Evolutionary conservation across 2,888 invertebrate genomes (phyloP), one percentile per base, ranked within the genome.

Genomic region (Melinaea menophilus): DNA sequence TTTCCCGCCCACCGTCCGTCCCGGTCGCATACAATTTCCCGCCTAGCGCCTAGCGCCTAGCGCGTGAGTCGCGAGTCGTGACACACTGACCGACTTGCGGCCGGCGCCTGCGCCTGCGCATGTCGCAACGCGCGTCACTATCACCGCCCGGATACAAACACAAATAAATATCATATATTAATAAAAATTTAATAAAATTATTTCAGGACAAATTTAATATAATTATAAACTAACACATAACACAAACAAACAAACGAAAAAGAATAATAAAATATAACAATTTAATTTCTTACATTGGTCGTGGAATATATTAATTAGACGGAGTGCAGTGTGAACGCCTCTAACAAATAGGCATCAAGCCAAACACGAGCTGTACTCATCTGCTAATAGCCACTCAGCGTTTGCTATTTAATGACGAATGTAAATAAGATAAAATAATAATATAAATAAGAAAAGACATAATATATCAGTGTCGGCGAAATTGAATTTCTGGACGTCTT

Each of bases 71-170:
- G 63, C 51, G 59, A 41, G 55, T 58, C 74, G 78, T 76, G 85
- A 77, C 84, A 80, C 80, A 82, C 76, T 85, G 86, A 86, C 86
- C 85, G 82, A 82, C 70, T 76, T 81, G 76, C 76, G 59, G 74
- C 71, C 66, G 71, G 66, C 72, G 70, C 66, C 69, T 65, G 69
- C 66, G 59, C 62, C 61, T 75, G 69, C 69, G 69, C 74, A 70
- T 71, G 65, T 54, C 64, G 61, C 62, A 62, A 56, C 51, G 54
- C 54, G 51, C 48, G 55, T 56, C 57, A 60, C 59, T 56, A 48
- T 55, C 55, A 47, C 22, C 48, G 63, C 56, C 7, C 51, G 31
- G 31, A 51, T 51, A 51, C 12, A 7, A n/a, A 11, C n/a, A 46
- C 12, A 22, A 22, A 22, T 22, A 22, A 22, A 22, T 22, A 22